Base-by-base conservation (phyloP, 92 coral and sea anemone species). In the Zoanthus sociatus region DNA sequence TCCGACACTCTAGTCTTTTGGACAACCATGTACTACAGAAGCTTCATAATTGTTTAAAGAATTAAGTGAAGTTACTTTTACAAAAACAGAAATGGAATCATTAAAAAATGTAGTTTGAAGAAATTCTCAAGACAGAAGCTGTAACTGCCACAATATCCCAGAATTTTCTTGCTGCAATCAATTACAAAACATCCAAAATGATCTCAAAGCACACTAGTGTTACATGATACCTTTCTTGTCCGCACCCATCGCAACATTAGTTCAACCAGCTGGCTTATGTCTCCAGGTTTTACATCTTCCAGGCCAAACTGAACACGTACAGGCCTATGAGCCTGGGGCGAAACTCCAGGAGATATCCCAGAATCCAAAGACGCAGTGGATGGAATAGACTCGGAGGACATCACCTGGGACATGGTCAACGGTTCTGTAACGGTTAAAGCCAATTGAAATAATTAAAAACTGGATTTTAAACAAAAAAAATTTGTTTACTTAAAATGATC, bases 231-330 rank as follows among this genome's bases (percentile, higher is more conserved):
- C 96, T 90, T 91, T 54, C 92, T 93, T 63, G 94, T 93, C 77
- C 98, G 92, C 77, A 93, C 93, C 98, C 98, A 94, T 73, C 69
- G 50, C 47, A 94, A 53, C 98, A 94, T 93, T 13, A 95, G 92
- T 79, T 94, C 94, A 63, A 94, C 63, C 30, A 90, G 84, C 30
- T 91, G 90, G 46, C 76, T 66, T 46, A 93, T 90, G 85, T 91
- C 92, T n/a, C 90, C 94, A 86, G 92, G 76, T 58, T 85, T 90
- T 71, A 83, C 90, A 69, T 74, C 89, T 76, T 91, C 96, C 18
- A 78, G 77, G 54, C 90, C 92, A 78, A 93, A 91, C 91, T 93
- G 95, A 71, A 89, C 55, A 74, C 90, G 89, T 69, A 87, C 58
- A 64, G 86, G 79, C 75, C 83, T 94, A n/a, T 87, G 93, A 71